Conservation (phyloP, 2,888 invertebrate species). For the Epistrophella euchroma region DNA sequence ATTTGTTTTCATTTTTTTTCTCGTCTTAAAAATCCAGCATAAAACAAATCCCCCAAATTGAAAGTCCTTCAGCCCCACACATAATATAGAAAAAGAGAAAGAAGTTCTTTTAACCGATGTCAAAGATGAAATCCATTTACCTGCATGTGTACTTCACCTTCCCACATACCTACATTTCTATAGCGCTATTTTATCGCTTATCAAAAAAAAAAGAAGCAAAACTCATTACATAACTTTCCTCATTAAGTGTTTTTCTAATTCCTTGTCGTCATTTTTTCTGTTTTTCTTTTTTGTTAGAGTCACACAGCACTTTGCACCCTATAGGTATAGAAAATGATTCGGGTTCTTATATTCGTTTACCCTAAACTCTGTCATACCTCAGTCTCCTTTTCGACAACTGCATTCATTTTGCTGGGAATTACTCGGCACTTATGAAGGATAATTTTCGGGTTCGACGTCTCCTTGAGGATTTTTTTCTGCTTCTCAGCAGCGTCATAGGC, state of each 20-base stretch:
- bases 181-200: background rate
- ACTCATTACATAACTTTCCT: constrained; percentile 76
- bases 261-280: constrained; percentile 42
- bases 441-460: constrained; percentile 80
- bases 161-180: background rate
- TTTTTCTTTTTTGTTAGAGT: constrained; percentile 19
- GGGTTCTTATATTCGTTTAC: constrained; percentile 47
- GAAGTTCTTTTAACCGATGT: constrained; percentile 55
- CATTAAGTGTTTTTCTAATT: constrained; percentile 75
- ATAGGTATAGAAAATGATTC: constrained; percentile 44
- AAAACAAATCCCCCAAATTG: constrained; percentile 23
- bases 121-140: constrained; percentile 72
- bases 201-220: constrained; percentile 48
- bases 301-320: constrained; percentile 44
- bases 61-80: constrained; percentile 34
- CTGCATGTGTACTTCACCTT: constrained; percentile 46
- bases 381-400: constrained; percentile 55
- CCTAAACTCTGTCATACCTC: constrained; percentile 62
- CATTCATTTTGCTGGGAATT: constrained; percentile 73
- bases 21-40: constrained; percentile 33
- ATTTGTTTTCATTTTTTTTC: constrained; percentile 29
- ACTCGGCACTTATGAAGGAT: constrained; percentile 72
- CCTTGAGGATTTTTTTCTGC: constrained; percentile 76
- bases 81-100: background rate
- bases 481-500: background rate